Base-by-base conservation (phyloP, 2,113 vertebrate genomes). In the Empidonax alnorum region DNA sequence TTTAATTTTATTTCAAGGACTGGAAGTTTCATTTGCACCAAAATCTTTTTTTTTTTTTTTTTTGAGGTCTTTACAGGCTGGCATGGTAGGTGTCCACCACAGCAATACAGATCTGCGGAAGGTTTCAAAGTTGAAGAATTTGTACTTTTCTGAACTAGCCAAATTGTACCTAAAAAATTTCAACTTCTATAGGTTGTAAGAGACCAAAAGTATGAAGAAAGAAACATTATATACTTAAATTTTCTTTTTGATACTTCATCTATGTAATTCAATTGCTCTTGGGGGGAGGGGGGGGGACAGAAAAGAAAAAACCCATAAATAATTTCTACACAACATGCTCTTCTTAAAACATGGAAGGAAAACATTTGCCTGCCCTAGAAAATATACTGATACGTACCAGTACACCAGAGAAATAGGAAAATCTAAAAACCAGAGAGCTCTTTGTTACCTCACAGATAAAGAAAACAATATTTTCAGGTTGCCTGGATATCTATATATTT, bases 51-150 rank as follows among this genome's bases (percentile, higher is more conserved):
- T 63, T 86, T 78, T 73, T 53, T 76, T 81, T 80, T 72, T 25
- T 61, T 76, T 71, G 66, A 73, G 62, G 37, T 93, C 56, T 94
- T 95, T 97, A 58, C 53, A 93, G 71, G 53, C 31, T 69, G 59
- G 41, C 68, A 68, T 61, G 61, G 42, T 75, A 82, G 77, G 47
- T 56, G 18, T 71, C 84, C 62, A 71, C 31, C 11, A 16, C 0
- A 65, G 65, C 55, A 87, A 39, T 53, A 59, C 1, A 90, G 33
- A 68, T 53, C 53, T 82, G 41, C 59, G 83, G 37, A 61, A 67
- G 12, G 35, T 91, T 95, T 89, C 28, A 46, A 62, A 83, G 12
- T 13, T 92, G 80, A 87, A 86, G 95, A 85, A 65, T 9, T 24
- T 14, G 3, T 75, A 52, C 47, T 94, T 77, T 86, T 79, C 58